Evolutionary conservation across 2,797 vertebrate species (phyloP), one percentile per base, ranked within the genome.

Genomic region (Echiichthys vipera): DNA sequence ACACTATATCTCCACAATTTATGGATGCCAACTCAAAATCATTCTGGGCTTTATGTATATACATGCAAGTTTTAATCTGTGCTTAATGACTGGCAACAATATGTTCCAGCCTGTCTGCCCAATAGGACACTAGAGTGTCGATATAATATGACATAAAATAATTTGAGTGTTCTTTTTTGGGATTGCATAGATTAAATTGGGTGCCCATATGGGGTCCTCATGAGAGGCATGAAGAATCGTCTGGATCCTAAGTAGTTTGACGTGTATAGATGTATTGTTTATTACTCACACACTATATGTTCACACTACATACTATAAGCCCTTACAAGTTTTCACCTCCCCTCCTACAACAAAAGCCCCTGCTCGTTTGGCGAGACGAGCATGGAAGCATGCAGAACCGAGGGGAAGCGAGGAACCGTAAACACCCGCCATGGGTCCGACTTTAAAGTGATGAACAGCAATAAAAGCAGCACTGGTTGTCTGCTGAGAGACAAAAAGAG

Each of bases 371-470:
- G 77, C 32, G 62, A 82, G 72, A 74, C 81, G 72, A 83, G 86
- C 77, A 45, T 70, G 77, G 89, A 90, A 78, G 90, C 88, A 83
- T 83, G 88, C 76, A 84, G 87, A 84, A 91, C 74, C 70, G 67
- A 58, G 81, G 64, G 77, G 87, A 92, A 78, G 89, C 91, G 74
- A 86, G 91, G 88, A 91, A 90, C 90, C 90, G 84, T 94, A 94
- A 95, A 94, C 91, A 92, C 92, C 92, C 93, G 91, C 88, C 86
- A 90, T 91, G 89, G 88, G 87, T 93, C 85, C 90, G 87, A 76
- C 87, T 90, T 91, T 81, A 90, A 89, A 91, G 85, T 89, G 87
- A 89, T 91, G 85, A 90, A 91, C 86, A 75, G 87, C 89, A 88
- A 92, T 90, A 90, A 90, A 91, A 90, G 89, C 89, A 83, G 83